A percentile compares a stretch with the other conserved stretches of the same genome.
Evolutionary conservation across 2,797 vertebrate genomes (phyloP).

Genomic region (Gadopsis marmoratus): DNA sequence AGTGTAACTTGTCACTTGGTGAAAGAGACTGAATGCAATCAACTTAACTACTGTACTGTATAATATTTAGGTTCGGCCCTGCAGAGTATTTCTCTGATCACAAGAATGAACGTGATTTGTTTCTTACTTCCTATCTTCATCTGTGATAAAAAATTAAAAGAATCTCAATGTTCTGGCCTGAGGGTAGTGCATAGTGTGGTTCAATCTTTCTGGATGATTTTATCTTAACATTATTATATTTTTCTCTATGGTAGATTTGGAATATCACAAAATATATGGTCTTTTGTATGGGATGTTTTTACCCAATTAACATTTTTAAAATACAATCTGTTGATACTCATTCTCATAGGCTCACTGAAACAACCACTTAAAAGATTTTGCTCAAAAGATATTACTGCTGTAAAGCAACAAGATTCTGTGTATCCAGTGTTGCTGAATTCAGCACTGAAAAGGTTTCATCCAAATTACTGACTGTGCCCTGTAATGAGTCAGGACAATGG

Average conservation of each 20-base stretch:
- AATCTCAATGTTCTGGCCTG: neutral
- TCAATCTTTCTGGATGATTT: neutral
- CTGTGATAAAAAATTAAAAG: neutral
- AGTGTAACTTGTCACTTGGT: neutral
- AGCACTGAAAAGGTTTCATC: neutral
- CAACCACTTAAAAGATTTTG: neutral
- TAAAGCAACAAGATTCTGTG: neutral
- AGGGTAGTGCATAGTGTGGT: neutral
- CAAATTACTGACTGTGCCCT: neutral
- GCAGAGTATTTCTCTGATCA: neutral
- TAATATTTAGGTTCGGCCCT: neutral
- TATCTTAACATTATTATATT: neutral
- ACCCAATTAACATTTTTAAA: neutral
- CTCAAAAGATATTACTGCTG: neutral
- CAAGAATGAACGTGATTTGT: constrained; percentile 7
- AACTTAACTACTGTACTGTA: neutral
- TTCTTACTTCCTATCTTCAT: neutral
- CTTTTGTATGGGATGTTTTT: neutral
- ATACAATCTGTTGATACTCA: neutral
- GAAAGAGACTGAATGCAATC: neutral
- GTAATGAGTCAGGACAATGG: neutral
- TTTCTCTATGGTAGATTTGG: neutral
- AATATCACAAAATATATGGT: neutral
- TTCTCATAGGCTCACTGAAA: neutral
- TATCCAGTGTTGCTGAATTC: constrained; percentile 5